Conservation (phyloP, 2,888 invertebrate genomes). For the Ecdyonurus torrentis region DNA sequence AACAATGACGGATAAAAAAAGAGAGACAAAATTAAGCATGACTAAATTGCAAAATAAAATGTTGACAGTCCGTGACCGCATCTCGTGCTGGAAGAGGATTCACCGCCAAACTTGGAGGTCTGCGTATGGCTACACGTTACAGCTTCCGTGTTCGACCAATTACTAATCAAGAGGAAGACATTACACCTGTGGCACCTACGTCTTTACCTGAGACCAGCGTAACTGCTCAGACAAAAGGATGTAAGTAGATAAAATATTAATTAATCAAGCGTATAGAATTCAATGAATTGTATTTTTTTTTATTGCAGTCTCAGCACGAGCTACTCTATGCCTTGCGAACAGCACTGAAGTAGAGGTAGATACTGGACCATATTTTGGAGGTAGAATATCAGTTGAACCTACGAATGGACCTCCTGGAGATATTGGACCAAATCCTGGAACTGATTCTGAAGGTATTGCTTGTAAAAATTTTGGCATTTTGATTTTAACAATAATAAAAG, state of each 20-base stretch:
- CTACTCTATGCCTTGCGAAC: constrained; percentile 61
- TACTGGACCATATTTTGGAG: constrained; percentile 65
- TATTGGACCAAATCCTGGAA: neutral
- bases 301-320: constrained; percentile 57
- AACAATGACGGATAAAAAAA: too few relatives aligned
- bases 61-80: constrained; percentile 11
- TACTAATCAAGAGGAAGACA: constrained; percentile 23
- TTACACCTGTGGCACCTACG: constrained; percentile 25
- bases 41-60: too few relatives aligned
- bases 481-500: too few relatives aligned
- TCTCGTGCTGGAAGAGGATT: constrained; percentile 29
- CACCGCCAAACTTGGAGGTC: constrained; percentile 43
- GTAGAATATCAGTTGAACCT: constrained; percentile 57
- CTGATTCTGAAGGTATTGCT: neutral
- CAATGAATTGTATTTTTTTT: neutral
- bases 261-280: neutral
- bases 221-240: constrained; percentile 56
- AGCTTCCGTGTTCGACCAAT: constrained; percentile 56
- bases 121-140: constrained; percentile 69
- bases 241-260: constrained; percentile 40
- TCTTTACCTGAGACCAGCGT: constrained; percentile 29
- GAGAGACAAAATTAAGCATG: too few relatives aligned
- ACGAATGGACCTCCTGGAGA: constrained; percentile 28
- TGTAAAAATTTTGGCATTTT: too few relatives aligned
- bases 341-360: constrained; percentile 69